Evolutionary conservation across 2,113 vertebrate genomes (phyloP).

Genomic region (Tetrax tetrax): DNA sequence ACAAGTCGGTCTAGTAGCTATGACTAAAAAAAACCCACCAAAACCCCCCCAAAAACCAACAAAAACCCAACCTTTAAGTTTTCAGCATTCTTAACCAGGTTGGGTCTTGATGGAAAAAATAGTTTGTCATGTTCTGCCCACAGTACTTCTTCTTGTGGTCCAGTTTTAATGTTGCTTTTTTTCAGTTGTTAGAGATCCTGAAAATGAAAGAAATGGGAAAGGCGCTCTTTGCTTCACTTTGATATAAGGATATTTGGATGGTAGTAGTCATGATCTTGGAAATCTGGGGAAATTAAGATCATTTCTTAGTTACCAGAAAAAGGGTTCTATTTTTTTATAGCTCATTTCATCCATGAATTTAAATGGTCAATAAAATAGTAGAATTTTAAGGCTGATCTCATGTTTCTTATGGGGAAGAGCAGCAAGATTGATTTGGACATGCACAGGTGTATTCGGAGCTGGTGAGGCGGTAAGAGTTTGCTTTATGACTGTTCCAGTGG

Average conservation of each 20-base stretch:
- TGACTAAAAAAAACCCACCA: neutral
- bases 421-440: neutral
- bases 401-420: neutral
- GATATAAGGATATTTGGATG: neutral
- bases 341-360: neutral
- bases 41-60: neutral
- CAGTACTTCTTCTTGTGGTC: neutral
- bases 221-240: neutral
- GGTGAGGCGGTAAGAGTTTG: neutral
- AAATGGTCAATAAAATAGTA: neutral
- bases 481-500: neutral
- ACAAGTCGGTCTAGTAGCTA: neutral
- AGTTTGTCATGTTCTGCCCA: neutral
- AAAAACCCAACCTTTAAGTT: neutral
- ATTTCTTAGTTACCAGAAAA: neutral
- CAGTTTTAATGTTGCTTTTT: neutral
- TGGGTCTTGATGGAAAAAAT: neutral
- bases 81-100: neutral
- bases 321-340: neutral
- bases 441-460: neutral
- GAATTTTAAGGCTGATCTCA: neutral
- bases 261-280: neutral
- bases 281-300: neutral
- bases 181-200: neutral
- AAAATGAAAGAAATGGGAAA: neutral